Evolutionary conservation across 2,113 vertebrate genomes (phyloP), one percentile per base, ranked within the genome.

Genomic region (Xenus cinereus): DNA sequence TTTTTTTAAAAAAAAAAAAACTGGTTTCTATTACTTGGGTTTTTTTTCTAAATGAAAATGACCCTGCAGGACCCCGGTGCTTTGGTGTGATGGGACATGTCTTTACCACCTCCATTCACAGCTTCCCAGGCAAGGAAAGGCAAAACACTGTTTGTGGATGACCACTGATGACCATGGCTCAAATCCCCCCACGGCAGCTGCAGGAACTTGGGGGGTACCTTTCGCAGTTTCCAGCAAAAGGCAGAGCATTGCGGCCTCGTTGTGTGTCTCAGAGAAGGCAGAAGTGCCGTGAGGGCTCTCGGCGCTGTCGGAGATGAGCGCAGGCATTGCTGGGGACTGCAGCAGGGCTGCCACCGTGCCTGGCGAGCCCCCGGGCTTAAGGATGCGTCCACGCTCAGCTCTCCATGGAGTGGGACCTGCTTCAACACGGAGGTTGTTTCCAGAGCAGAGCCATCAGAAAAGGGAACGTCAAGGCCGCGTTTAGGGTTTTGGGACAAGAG

Each of bases 321-420:
- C n/a, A n/a, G n/a, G 20, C 3, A 32, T 32, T 1, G 0, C 2
- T 4, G 2, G 33, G 39, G 33, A 45, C 22, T 2, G 3, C 33
- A 30, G 87, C 24, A 64, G 66, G 1, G 1, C 71, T 87, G 39
- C 24, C 54, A 77, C 64, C 1, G 0, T 3, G 39, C 37, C 28
- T 9, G 11, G 11, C 43, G 21, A 11, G 8, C 32, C 46, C 24
- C 43, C 2, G 3, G 16, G 13, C 37, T 22, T 15, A 17, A n/a
- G 68, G 33, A 21, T 59, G 32, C 2, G 1, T 45, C 51, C 46
- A 12, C 30, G 12, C 4, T 41, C 17, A 41, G 41, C 30, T 37
- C 22, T 50, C 53, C 1, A 2, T 50, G 43, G 13, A 9, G 24
- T 20, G 35, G 59, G n/a, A 76, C 24, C 9, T 43, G 9, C 56